Percentiles rank a stretch among this genome's conserved stretches.
Evolutionary conservation across 2,113 vertebrate species (phyloP).

Genomic region (Bubo bubo): DNA sequence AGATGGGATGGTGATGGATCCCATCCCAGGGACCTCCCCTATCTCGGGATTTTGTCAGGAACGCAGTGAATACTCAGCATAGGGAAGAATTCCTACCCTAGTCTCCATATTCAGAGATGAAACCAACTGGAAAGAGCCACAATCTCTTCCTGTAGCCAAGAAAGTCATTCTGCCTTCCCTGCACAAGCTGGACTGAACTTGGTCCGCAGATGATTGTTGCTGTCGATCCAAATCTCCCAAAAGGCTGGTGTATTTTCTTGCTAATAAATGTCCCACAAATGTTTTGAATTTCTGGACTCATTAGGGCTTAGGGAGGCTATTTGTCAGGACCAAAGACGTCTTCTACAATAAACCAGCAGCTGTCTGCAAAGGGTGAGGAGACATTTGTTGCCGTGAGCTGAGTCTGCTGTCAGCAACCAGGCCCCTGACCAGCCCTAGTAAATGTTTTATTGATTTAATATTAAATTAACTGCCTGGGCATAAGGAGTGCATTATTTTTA

Average conservation of each 20-base stretch:
- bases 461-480: conserved; percentile 74
- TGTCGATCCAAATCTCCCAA: conserved; percentile 50
- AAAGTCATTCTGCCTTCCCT: background rate
- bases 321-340: conserved; percentile 73
- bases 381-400: conserved; percentile 64
- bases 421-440: conserved; percentile 57
- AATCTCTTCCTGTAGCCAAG: background rate
- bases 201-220: background rate
- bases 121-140: background rate
- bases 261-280: conserved; percentile 74
- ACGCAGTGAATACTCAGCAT: background rate
- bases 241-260: conserved; percentile 47
- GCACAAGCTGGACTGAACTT: background rate
- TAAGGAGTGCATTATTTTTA: conserved; percentile 74
- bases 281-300: conserved; percentile 72
- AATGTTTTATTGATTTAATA: conserved; percentile 81
- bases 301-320: conserved; percentile 70
- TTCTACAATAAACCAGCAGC: conserved; percentile 74
- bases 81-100: background rate
- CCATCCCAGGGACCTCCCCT: background rate
- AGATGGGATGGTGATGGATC: background rate
- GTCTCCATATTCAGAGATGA: background rate
- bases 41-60: background rate
- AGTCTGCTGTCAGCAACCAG: conserved; percentile 75
- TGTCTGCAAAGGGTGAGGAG: conserved; percentile 68